Base-by-base conservation (phyloP, 2,113 vertebrate genomes). In the Potamarius usumacintae region DNA sequence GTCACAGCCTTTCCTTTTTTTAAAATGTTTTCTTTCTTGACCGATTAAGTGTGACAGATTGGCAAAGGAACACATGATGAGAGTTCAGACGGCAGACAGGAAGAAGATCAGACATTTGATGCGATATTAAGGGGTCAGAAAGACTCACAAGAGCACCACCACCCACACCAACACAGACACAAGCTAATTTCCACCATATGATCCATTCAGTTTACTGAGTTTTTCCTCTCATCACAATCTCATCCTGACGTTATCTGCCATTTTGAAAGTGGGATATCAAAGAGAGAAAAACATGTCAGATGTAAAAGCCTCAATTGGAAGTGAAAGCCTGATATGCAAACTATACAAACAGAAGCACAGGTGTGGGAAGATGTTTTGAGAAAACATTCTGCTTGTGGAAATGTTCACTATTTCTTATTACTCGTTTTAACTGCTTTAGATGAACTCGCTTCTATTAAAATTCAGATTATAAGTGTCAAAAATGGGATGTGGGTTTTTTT, bases 21-120 rank as follows among this genome's bases (percentile, higher is more conserved):
- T 57, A 15, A 12, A 90, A 91, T 72, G 92, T 92, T 90, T 91
- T 89, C 92, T 95, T 93, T 94, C 92, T 90, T 85, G 92, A 90
- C 90, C 90, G 93, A 94, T 94, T 94, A 93, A 94, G 91, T 94
- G 94, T 95, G 95, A 95, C 95, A 94, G 94, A 94, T 94, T 94
- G 94, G 93, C 92, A 94, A 94, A 94, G 90, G 90, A 94, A 92
- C 94, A 94, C 95, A 95, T 95, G 94, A 95, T 93, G 92, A 91
- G 90, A 92, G 94, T 93, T 95, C 93, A 93, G 93, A 94, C 92
- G 91, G 93, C 94, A 94, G 94, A 94, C 93, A 89, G 92, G 94
- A 95, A 95, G 93, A 93, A 94, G 93, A 94, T 94, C 93, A 93
- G 94, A 94, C 94, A 95, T 95, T 94, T 94, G 94, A 95, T 94